Percentiles rank a stretch among this genome's conserved stretches.
Evolutionary conservation across 2,888 invertebrate species (phyloP).

Genomic region (Zaprionus bogoriensis): DNA sequence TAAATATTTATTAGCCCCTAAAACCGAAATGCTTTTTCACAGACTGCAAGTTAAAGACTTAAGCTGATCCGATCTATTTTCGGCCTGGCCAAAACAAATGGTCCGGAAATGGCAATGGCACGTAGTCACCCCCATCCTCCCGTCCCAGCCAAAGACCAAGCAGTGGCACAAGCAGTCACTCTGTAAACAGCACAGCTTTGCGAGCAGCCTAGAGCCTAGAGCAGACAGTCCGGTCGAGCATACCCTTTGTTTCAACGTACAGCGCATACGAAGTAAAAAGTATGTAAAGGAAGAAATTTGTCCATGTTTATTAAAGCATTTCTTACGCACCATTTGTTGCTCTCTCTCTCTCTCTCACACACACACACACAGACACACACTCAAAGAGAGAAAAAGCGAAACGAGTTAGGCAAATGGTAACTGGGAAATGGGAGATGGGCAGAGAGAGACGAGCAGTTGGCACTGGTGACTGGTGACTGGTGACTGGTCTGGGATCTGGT

Average conservation of each 20-base stretch:
- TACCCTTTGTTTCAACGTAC: background rate
- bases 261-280: background rate
- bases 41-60: slow-evolving; percentile 55
- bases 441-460: background rate
- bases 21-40: slow-evolving; percentile 49
- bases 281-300: slow-evolving; percentile 1
- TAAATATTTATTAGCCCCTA: slow-evolving; percentile 72
- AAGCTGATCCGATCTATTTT: slow-evolving; percentile 48
- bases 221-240: background rate
- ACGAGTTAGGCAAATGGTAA: too few species aligned
- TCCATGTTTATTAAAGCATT: slow-evolving; percentile 67
- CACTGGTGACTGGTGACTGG: background rate
- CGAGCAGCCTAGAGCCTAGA: background rate
- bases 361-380: too few species aligned
- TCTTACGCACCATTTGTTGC: slow-evolving; percentile 75
- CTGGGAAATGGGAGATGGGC: too few species aligned
- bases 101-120: slow-evolving; percentile 52
- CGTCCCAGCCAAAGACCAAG: background rate
- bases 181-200: background rate
- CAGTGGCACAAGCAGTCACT: background rate
- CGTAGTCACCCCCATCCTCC: background rate
- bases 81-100: slow-evolving; percentile 44
- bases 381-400: too few species aligned
- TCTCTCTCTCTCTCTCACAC: background rate
- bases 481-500: background rate